A percentile compares a stretch with the other conserved stretches of the same genome.
Evolutionary conservation across 2,797 vertebrate genomes (phyloP).

Genomic region (Todus mexicanus): DNA sequence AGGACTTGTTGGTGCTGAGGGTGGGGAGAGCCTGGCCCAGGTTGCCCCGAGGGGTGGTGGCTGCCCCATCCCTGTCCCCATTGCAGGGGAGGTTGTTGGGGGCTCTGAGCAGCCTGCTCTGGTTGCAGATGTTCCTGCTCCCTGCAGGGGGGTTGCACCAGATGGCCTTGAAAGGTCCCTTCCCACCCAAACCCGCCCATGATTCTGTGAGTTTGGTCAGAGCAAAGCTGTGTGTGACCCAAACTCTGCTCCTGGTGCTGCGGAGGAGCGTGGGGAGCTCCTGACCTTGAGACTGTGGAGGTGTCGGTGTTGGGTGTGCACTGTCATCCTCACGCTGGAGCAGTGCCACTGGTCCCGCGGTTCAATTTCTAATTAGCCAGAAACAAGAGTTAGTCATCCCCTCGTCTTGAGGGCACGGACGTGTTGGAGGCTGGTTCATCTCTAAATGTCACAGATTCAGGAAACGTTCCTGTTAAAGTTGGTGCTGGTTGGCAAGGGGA

Average conservation of each 20-base stretch:
- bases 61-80: no score
- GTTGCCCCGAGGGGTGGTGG: no score
- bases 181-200: no score
- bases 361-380: fast-evolving
- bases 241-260: not conserved
- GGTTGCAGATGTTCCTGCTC: no score
- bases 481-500: not conserved
- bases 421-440: not conserved
- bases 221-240: not conserved
- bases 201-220: not conserved
- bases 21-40: no score
- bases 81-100: no score
- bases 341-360: fast-evolving
- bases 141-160: no score
- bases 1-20: no score
- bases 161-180: no score
- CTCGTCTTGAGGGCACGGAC: not conserved
- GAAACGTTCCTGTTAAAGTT: fast-evolving
- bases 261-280: not conserved
- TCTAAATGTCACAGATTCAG: fast-evolving
- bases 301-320: fast-evolving
- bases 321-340: fast-evolving
- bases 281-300: no score
- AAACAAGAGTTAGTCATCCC: no score
- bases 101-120: no score